These are phyloP conservation scores for Metridium senile DNA, from an alignment of 92 coral and sea anemone species.

Conservation along the genomic window DNA sequence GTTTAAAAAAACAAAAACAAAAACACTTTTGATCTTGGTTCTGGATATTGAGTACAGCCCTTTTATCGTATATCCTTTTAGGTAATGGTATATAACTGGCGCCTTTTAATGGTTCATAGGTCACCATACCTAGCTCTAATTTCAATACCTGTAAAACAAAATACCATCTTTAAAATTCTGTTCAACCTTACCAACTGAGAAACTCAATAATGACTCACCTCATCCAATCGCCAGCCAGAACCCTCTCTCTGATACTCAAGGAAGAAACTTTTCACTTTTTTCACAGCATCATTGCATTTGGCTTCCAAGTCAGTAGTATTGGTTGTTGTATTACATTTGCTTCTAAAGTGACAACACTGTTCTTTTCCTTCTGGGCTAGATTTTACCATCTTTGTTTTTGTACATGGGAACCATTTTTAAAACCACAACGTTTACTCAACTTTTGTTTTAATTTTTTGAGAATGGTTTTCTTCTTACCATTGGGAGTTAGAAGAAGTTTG, in stretches of 20 bases:
- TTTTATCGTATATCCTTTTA: constrained; percentile 33
- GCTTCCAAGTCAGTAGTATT: constrained; percentile 17
- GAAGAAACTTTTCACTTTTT: constrained; percentile 7
- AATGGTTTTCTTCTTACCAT: constrained; percentile 14
- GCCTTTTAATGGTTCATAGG: constrained; percentile 47
- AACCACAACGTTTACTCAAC: constrained; percentile 5
- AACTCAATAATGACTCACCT: background rate
- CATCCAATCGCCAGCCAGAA: constrained; percentile 22
- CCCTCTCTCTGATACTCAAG: constrained; percentile 34
- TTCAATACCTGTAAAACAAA: constrained; percentile 23
- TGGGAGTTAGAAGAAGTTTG: constrained; percentile 7
- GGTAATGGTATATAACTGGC: constrained; percentile 42
- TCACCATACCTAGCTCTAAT: constrained; percentile 29
- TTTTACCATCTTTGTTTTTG: constrained; percentile 12
- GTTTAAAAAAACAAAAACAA: no score
- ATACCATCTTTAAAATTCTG: background rate
- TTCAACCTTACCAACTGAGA: background rate
- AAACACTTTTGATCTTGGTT: constrained; percentile 46
- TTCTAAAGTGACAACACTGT: constrained; percentile 44
- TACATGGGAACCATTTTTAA: constrained; percentile 10
- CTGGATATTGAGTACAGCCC: constrained; percentile 54
- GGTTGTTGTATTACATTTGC: constrained; percentile 12
- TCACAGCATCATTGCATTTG: background rate
- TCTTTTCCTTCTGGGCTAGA: constrained; percentile 28
- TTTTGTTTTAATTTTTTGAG: constrained; percentile 8